Evolutionary conservation across 2,113 vertebrate genomes (phyloP), one percentile per base, ranked within the genome.

Genomic region (Myiozetetes cayanensis): DNA sequence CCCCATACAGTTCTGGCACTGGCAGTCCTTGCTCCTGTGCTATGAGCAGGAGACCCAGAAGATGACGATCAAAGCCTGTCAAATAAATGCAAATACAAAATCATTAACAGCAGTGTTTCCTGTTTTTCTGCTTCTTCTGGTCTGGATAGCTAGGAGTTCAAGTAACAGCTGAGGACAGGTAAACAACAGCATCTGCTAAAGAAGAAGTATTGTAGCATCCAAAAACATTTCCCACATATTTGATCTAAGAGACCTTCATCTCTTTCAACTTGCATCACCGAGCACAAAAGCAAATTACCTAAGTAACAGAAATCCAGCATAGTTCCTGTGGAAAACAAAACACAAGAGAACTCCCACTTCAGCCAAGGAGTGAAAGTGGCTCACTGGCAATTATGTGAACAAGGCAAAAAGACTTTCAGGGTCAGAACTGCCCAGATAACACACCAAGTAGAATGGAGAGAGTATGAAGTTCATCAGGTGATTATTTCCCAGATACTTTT

Each of bases 21-120:
- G 99, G 98, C 75, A 97, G 97, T 44, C 98, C 98, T 72, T 99
- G 98, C 82, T 99, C 99, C 94, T 98, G 98, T 79, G 99, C 98
- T 61, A 98, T 97, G 39, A 99, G 98, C 49, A 98, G 98, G 49
- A 99, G 98, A 56, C 99, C 99, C 71, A 99, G 94, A 41, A 99
- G 98, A 93, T 99, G 99, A 76, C 99, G 98, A 96, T 99, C 99
- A 98, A 99, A 99, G 73, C 99, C 99, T 99, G 96, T 39, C 37
- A 80, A 92, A 78, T 19, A 96, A 97, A 96, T 10, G 78, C 59
- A 95, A 96, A 70, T 23, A 92, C 16, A 39, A 30, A 33, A 93
- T 46, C 39, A 70, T 39, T 82, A 61, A 85, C 74, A 63, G 81
- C 89, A 91, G 56, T 22, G 37, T n/a, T 87, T 43, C 75, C n/a